Evolutionary conservation across 2,797 vertebrate genomes (phyloP).

Genomic region (Platyrinchus mystaceus): DNA sequence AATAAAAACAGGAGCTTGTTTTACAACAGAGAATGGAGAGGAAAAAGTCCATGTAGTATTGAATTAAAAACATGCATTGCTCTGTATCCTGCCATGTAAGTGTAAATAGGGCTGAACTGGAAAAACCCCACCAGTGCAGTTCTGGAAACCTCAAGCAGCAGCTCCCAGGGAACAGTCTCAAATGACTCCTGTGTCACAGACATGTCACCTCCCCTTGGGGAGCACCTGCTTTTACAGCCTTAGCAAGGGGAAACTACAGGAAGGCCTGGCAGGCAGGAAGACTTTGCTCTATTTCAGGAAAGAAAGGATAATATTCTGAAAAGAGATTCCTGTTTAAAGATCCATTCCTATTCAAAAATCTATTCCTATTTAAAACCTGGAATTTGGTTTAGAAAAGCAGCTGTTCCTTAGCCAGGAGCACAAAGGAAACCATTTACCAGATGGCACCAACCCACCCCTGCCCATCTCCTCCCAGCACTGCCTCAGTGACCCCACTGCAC

Average conservation of each 20-base stretch:
- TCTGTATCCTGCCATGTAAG: fast-evolving
- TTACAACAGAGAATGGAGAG: neutral
- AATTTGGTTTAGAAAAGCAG: neutral
- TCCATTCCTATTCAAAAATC: neutral
- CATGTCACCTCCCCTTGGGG: fast-evolving
- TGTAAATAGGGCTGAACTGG: fast-evolving
- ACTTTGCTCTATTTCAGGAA: neutral
- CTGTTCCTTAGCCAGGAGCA: neutral
- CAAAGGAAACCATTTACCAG: fast-evolving
- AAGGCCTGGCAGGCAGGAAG: neutral
- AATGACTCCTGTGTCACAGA: neutral
- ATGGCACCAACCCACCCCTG: neutral
- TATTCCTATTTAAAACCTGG: neutral
- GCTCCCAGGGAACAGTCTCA: neutral
- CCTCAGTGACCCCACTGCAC: neutral
- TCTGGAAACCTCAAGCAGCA: neutral
- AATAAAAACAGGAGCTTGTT: neutral
- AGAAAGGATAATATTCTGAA: neutral
- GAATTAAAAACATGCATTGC: neutral
- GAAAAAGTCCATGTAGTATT: fast-evolving
- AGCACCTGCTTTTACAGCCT: neutral
- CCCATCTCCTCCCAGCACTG: neutral
- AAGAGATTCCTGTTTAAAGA: neutral
- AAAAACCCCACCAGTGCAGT: fast-evolving
- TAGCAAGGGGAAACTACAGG: neutral